A percentile compares a stretch with the other conserved stretches of the same genome.
Evolutionary conservation across 2,888 invertebrate genomes (phyloP).

Genomic region (Byasa hedistus): DNA sequence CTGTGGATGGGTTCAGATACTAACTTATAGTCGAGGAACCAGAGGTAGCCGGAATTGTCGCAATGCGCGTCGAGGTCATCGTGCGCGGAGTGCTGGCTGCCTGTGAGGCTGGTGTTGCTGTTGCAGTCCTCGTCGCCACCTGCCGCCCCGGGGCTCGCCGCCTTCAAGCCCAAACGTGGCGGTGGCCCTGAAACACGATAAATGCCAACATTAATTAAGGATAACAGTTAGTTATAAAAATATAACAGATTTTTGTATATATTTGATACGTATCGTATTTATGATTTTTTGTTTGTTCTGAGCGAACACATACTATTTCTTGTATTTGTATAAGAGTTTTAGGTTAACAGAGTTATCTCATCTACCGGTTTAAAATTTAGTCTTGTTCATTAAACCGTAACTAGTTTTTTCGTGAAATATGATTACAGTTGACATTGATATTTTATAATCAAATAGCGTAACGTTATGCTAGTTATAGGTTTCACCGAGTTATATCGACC

Average conservation of each 20-base stretch:
- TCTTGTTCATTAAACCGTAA: not conserved
- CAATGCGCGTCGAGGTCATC: slow-evolving; percentile 75
- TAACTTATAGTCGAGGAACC: slow-evolving; percentile 94
- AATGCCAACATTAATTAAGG: not conserved
- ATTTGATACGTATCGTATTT: no score
- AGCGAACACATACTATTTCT: no score
- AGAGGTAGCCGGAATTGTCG: slow-evolving; percentile 94
- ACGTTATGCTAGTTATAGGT: not conserved
- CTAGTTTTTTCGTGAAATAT: not conserved
- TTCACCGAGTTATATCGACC: not conserved
- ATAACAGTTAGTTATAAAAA: not conserved
- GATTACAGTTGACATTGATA: not conserved
- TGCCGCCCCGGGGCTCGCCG: slow-evolving; percentile 73
- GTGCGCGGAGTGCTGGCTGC: slow-evolving; percentile 71
- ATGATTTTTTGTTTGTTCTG: no score
- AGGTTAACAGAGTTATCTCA: not conserved
- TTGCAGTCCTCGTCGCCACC: slow-evolving; percentile 73
- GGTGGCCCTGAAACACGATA: slow-evolving; percentile 71
- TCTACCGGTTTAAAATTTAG: not conserved
- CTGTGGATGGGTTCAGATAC: slow-evolving; percentile 38
- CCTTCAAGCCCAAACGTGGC: slow-evolving; percentile 78
- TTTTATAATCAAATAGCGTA: not conserved
- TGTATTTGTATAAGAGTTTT: no score
- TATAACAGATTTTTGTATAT: no score
- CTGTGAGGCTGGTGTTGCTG: slow-evolving; percentile 76